Base-by-base conservation (phyloP, 2,797 vertebrate genomes). In the Cephalopachus bancanus region DNA sequence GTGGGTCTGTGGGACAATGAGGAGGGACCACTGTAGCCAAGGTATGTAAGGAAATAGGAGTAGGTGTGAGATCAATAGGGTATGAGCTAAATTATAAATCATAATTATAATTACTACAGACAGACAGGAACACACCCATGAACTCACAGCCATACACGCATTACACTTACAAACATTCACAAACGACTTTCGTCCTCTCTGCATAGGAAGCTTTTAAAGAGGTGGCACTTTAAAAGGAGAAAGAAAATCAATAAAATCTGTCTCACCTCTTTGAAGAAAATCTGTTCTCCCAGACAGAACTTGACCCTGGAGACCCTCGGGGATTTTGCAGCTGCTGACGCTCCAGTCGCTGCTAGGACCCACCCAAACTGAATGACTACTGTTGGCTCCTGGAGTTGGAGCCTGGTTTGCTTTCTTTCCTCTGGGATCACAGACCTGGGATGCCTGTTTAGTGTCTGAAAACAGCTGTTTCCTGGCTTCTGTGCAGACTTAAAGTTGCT, bases 361-460 rank as follows among this genome's bases (percentile, higher is more conserved):
- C 65, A 69, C 8, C 16, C n/a, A 69, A 33, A 69, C 65, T 28
- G 17, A 69, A 19, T 33, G 16, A 69, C 4, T n/a, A 3, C n/a
- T 69, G 65, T 1, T 69, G 65, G n/a, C n/a, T 0, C n/a, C 65
- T 4, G 8, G 16, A 17, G 65, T 33, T 17, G 15, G 30, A 69
- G 30, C 16, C n/a, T n/a, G 17, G 65, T 33, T 69, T 17, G 65
- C 33, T 69, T 69, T 7, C 65, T 11, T 33, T 30, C 33, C 30
- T 69, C n/a, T 69, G 4, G 65, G 33, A 19, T 33, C 65, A 69
- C n/a, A 69, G 65, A 19, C 30, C 65, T 69, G 16, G 17, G 65
- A 7, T 69, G 65, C n/a, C n/a, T 33, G n/a, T n/a, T 33, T 69
- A 17, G 8, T n/a, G n/a, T 19, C 65, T 4, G 16, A 69, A 69